A percentile compares a stretch with the other conserved stretches of the same genome.
These are phyloP conservation scores for Sebastes goodei DNA, from an alignment of 2,797 vertebrate species.

Conservation along the genomic window DNA sequence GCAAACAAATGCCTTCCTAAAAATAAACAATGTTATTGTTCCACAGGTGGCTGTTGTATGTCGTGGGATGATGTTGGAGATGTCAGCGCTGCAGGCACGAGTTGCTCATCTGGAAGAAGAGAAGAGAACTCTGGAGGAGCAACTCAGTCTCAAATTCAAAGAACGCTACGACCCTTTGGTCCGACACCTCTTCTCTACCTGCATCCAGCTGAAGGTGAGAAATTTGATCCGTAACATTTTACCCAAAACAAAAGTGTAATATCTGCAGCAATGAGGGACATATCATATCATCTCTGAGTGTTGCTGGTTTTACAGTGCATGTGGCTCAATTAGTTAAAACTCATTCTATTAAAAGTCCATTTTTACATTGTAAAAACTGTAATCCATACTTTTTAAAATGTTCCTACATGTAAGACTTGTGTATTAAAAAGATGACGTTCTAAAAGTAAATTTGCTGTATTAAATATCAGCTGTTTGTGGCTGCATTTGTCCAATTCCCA, in stretches of 20 bases:
- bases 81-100: conserved; percentile 75
- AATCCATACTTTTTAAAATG: neutral
- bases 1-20: neutral
- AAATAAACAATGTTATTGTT: neutral
- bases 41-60: conserved; percentile 40
- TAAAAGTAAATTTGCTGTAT: neutral
- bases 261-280: neutral
- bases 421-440: neutral
- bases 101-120: conserved; percentile 77
- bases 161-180: conserved; percentile 79
- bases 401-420: neutral
- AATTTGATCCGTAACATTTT: neutral
- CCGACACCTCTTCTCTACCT: conserved; percentile 75
- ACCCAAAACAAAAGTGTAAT: too few species aligned
- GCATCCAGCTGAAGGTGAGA: conserved; percentile 82
- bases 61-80: conserved; percentile 80
- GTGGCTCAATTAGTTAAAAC: neutral
- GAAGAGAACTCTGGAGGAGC: conserved; percentile 63
- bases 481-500: neutral
- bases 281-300: neutral
- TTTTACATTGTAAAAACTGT: too few species aligned
- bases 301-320: neutral
- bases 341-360: neutral
- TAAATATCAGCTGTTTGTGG: neutral
- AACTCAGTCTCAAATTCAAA: conserved; percentile 71